A percentile compares a stretch with the other conserved stretches of the same genome.
phyloP scores from a whole-genome alignment of 37 sponge, comb jelly and placozoan genomes.

The Beroe ovata region DNA sequence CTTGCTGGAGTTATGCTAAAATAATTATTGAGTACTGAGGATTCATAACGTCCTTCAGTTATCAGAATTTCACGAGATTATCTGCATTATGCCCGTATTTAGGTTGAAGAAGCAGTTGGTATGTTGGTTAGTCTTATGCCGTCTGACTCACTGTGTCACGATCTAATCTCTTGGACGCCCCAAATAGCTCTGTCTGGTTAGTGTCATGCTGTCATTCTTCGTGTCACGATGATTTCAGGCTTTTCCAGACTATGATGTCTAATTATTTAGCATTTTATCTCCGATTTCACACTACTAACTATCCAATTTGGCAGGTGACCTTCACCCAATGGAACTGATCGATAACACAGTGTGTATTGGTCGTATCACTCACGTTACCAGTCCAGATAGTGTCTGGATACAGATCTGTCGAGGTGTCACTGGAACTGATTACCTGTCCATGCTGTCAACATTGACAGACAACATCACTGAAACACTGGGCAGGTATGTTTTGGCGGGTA shows the following conservation, averaged over 20 bases:
- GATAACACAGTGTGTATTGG: neutral
- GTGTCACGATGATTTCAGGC: neutral
- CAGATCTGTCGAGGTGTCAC: slow-evolving; percentile 8
- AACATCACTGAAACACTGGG: slow-evolving; percentile 35
- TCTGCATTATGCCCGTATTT: neutral
- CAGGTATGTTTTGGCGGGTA: slow-evolving; percentile 11
- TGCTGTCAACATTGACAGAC: slow-evolving; percentile 1
- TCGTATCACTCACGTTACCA: slow-evolving; percentile 2
- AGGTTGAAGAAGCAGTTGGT: slow-evolving; percentile 23
- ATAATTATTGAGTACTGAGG: too few species aligned
- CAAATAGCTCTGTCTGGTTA: neutral
- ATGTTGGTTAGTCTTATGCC: slow-evolving; percentile 7
- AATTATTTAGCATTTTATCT: neutral
- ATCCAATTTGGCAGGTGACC: slow-evolving; percentile 9
- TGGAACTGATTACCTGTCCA: neutral
- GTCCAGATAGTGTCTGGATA: slow-evolving; percentile 5
- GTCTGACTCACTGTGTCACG: neutral
- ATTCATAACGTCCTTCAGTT: too few species aligned
- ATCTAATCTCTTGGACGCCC: slow-evolving; percentile 28
- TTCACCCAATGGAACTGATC: neutral
- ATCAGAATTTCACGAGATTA: neutral
- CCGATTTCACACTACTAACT: too few species aligned
- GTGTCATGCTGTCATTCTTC: too few species aligned
- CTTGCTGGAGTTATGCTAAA: too few species aligned
- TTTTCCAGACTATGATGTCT: neutral